phyloP scores from a whole-genome alignment of 2,888 invertebrate species.

The Aphrophora alni region DNA sequence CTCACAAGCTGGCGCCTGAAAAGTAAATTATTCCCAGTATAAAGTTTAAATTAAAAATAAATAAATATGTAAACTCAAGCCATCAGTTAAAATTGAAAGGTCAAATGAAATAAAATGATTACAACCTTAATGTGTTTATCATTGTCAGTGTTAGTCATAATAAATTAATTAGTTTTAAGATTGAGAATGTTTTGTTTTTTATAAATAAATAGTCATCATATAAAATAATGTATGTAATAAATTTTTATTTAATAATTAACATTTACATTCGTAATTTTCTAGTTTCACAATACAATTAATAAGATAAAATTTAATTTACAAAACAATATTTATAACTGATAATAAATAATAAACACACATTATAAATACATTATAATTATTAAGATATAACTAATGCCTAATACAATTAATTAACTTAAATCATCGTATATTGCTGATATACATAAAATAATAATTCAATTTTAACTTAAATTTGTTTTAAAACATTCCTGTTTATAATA shows the following conservation, averaged over 20 bases:
- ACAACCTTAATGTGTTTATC: too few species aligned
- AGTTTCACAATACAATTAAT: background rate
- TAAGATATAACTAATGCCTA: background rate
- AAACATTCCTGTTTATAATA: too few species aligned
- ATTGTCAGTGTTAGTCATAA: too few species aligned
- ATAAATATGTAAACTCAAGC: too few species aligned
- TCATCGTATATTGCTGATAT: background rate
- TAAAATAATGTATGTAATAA: background rate
- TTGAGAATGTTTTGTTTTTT: background rate
- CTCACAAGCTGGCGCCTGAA: too few species aligned
- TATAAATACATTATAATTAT: background rate
- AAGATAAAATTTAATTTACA: background rate
- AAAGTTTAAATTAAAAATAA: too few species aligned
- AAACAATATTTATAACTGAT: background rate
- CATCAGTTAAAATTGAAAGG: too few species aligned
- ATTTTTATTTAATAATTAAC: conserved; percentile 1
- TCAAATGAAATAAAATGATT: too few species aligned
- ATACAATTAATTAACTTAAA: background rate
- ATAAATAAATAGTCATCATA: background rate
- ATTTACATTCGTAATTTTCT: background rate
- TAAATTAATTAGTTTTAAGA: too few species aligned
- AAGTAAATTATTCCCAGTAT: too few species aligned
- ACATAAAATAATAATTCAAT: background rate
- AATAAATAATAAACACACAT: background rate
- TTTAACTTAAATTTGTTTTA: background rate